Evolutionary conservation across 2,888 invertebrate species (phyloP).

Genomic region (Anthophora plumipes): DNA sequence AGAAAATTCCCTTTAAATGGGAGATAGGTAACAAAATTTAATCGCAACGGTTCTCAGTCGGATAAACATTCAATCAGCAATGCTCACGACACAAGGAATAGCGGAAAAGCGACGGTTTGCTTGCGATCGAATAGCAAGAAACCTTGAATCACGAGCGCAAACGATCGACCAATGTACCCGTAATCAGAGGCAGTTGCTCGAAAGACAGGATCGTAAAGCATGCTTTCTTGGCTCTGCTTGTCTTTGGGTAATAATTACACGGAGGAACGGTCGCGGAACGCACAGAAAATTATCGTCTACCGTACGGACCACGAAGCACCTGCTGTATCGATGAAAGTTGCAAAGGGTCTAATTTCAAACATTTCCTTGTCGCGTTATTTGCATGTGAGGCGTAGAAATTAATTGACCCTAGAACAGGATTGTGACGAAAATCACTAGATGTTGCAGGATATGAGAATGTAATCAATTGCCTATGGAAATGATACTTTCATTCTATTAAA

Average conservation of each 20-base stretch:
- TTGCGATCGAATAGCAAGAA: constrained; percentile 20
- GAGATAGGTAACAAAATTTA: neutral
- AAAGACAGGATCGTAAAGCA: constrained; percentile 61
- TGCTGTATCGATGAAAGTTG: constrained; percentile 30
- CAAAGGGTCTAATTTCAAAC: constrained; percentile 36
- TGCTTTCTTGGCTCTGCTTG: constrained; percentile 46
- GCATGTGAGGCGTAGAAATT: constrained; percentile 11
- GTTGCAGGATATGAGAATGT: neutral
- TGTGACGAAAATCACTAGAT: neutral
- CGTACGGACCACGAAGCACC: constrained; percentile 24
- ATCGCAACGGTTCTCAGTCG: neutral
- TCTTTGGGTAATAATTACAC: constrained; percentile 59
- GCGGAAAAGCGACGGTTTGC: constrained; percentile 44
- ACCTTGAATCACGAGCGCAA: constrained; percentile 49
- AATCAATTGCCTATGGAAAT: neutral
- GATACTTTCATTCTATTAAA: neutral
- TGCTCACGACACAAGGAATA: neutral
- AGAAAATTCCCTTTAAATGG: neutral
- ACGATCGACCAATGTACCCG: constrained; percentile 47
- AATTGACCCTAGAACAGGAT: neutral
- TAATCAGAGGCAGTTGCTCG: constrained; percentile 56
- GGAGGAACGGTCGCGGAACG: constrained; percentile 37
- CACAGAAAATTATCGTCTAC: constrained; percentile 52
- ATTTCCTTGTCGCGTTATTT: constrained; percentile 17
- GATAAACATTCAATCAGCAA: constrained; percentile 36